A percentile compares a stretch with the other conserved stretches of the same genome.
Evolutionary conservation across 2,113 vertebrate species (phyloP).

Genomic region (Odobenus rosmarus): DNA sequence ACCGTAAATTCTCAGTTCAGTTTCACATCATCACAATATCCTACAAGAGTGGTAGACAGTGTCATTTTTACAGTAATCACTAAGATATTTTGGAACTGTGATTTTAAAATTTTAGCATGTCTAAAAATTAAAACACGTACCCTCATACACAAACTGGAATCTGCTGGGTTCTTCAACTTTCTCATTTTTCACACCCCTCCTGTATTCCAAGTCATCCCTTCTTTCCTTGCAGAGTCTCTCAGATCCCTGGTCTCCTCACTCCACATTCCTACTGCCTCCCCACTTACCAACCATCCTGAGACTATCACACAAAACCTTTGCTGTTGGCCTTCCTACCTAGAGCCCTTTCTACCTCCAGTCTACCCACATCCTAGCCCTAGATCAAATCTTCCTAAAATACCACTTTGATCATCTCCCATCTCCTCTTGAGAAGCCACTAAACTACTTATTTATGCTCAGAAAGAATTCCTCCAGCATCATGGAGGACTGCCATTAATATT

Average conservation of each 20-base stretch:
- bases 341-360: not conserved
- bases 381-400: not conserved
- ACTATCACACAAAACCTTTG: not conserved
- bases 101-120: not conserved
- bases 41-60: not conserved
- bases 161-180: not conserved
- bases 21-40: conserved; percentile 10
- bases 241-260: not conserved
- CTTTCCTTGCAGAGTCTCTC: not conserved
- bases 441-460: not conserved
- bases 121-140: not conserved
- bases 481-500: accelerated
- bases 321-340: not conserved
- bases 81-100: not conserved
- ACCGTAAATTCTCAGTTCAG: conserved; percentile 47
- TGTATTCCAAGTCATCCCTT: not conserved
- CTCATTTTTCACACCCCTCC: not conserved
- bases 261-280: no score
- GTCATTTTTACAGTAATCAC: not conserved
- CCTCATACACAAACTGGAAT: not conserved
- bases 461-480: not conserved
- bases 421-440: not conserved
- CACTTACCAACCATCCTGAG: not conserved
- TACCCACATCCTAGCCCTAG: no score
- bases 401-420: not conserved